Percentiles rank a stretch among this genome's conserved stretches.
Conservation (phyloP, 2,888 invertebrate genomes). For the Phorcus lineatus region DNA sequence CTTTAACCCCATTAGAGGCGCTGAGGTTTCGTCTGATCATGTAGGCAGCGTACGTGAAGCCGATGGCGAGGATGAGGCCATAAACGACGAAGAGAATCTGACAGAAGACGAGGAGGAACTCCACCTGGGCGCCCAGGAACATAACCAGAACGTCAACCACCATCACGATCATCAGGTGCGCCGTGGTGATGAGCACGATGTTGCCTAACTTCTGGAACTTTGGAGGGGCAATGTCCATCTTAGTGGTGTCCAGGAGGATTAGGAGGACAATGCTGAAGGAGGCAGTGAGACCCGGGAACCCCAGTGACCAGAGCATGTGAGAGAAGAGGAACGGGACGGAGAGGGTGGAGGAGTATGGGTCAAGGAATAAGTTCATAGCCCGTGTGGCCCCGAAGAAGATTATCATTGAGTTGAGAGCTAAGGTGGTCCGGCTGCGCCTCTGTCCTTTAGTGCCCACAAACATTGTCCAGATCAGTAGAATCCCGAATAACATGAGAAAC, state of each 20-base stretch:
- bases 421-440: slow-evolving; percentile 43
- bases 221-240: slow-evolving; percentile 60
- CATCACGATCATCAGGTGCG: slow-evolving; percentile 53
- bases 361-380: slow-evolving; percentile 45
- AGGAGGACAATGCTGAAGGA: slow-evolving; percentile 58
- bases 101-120: slow-evolving; percentile 54
- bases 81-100: slow-evolving; percentile 57
- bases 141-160: slow-evolving; percentile 47
- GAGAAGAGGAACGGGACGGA: slow-evolving; percentile 34
- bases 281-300: slow-evolving; percentile 58
- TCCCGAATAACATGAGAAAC: slow-evolving; percentile 27
- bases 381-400: slow-evolving; percentile 48
- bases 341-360: slow-evolving; percentile 50
- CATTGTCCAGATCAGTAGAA: slow-evolving; percentile 36
- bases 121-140: slow-evolving; percentile 37
- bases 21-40: slow-evolving; percentile 48
- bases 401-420: slow-evolving; percentile 52
- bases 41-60: slow-evolving; percentile 54
- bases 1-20: slow-evolving; percentile 38
- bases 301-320: slow-evolving; percentile 54
- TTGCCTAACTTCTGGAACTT: slow-evolving; percentile 53
- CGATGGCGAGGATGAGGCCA: slow-evolving; percentile 49
- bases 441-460: slow-evolving; percentile 38
- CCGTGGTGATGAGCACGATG: slow-evolving; percentile 47
- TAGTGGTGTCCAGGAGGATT: slow-evolving; percentile 63